Base-by-base conservation (phyloP, 2,888 invertebrate genomes). In the Drosophila helvetica region DNA sequence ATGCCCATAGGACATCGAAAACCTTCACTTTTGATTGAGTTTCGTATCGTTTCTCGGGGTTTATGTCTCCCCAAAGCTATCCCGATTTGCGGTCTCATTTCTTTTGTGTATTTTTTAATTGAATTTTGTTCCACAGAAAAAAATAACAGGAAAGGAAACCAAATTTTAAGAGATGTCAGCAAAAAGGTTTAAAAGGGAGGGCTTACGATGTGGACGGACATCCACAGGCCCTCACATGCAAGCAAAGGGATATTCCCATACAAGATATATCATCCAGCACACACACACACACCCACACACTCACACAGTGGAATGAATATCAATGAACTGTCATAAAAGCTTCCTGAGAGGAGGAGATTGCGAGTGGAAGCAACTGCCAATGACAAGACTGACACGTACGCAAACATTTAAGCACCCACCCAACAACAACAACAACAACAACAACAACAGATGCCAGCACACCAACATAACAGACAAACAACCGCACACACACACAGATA, bases 281-380 rank as follows among this genome's bases (percentile, higher is more conserved):
- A 45, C 45, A 42, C 25, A 55, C 47, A 25, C 25, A 8, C 25
- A 7, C 25, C 48, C 22, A 63, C 52, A 62, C 19, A 48, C 73
- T 52, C 48, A 30, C 58, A 47, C 18, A 60, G 33, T 46, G 52
- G 77, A 80, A 86, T 88, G 87, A 86, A 85, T 88, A 84, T 84
- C 85, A 85, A 85, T 85, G 87, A 84, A 84, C 76, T 76, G 87
- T 75, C 85, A 86, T 88, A 84, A 86, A 84, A 61, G 61, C 53
- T 55, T 50, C 59, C 67, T 48, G 61, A 42, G 33, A 48, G 25
- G 15, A 17, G 46, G 45, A 30, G 45, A 30, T 22, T 45, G 48
- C 25, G 10, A 19, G 51, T 27, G 56, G 18, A 43, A 56, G 59
- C 70, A 46, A 66, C 86, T 86, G 80, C 55, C 65, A 45, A 47